phyloP scores from a whole-genome alignment of 2,888 invertebrate genomes.

The Rhimphoctona megacephalus region DNA sequence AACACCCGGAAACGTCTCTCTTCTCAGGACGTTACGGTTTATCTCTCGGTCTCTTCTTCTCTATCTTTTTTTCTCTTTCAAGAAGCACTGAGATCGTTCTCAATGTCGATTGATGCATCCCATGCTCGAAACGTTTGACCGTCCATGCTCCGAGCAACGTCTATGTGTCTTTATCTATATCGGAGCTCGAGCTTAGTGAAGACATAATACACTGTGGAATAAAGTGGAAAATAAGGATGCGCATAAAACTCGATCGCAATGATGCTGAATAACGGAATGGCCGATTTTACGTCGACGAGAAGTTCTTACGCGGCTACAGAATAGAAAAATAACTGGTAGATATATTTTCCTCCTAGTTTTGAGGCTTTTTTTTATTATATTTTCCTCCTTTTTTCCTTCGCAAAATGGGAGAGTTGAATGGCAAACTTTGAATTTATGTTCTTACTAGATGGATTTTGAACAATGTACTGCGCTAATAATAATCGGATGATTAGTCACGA shows the following conservation, averaged over 20 bases:
- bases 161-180: slow-evolving; percentile 5
- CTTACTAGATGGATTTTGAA: background rate
- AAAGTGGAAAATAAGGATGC: slow-evolving; percentile 31
- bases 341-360: background rate
- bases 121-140: slow-evolving; percentile 45
- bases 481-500: slow-evolving; percentile 41
- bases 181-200: slow-evolving; percentile 13
- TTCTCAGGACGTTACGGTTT: slow-evolving; percentile 35
- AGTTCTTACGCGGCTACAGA: background rate
- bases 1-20: slow-evolving; percentile 61
- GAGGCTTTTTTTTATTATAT: too few species aligned
- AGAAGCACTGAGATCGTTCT: slow-evolving; percentile 40
- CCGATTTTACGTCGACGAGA: slow-evolving; percentile 2
- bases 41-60: slow-evolving; percentile 5
- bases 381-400: background rate
- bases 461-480: background rate
- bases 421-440: slow-evolving; percentile 5
- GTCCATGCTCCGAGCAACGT: background rate
- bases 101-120: slow-evolving; percentile 56
- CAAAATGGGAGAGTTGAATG: background rate
- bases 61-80: slow-evolving; percentile 2
- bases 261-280: slow-evolving; percentile 23
- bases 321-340: background rate
- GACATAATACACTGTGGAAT: slow-evolving; percentile 7
- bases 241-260: slow-evolving; percentile 28